Conservation (phyloP, 30 jellyfish, hydroid and myxozoan genomes). For the Turritopsis rubra region DNA sequence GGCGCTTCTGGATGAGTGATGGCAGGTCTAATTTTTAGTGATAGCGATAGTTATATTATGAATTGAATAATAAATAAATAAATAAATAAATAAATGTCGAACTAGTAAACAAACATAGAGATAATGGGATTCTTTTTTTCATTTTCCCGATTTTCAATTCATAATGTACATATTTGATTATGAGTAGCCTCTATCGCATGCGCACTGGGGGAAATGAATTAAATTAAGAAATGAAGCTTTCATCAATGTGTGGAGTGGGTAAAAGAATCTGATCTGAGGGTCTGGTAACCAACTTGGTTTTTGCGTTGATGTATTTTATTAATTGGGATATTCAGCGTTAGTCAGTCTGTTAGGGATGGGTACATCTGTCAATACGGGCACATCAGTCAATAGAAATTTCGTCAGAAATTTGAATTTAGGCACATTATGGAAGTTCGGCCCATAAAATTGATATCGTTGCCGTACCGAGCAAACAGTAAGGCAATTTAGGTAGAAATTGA, state of each 20-base stretch:
- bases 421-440: too few relatives aligned
- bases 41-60: background rate
- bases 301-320: background rate
- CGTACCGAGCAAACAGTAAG: too few relatives aligned
- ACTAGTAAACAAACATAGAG: background rate
- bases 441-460: too few relatives aligned
- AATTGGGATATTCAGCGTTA: background rate
- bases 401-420: too few relatives aligned
- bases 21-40: background rate
- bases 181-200: background rate
- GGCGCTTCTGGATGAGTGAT: too few relatives aligned
- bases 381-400: too few relatives aligned
- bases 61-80: too few relatives aligned
- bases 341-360: too few relatives aligned
- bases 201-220: background rate
- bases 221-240: background rate
- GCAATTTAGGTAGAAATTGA: too few relatives aligned
- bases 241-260: background rate
- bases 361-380: too few relatives aligned
- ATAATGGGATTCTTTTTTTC: background rate
- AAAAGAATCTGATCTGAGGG: background rate
- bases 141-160: background rate
- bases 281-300: background rate
- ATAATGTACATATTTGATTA: background rate
- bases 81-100: background rate